A percentile compares a stretch with the other conserved stretches of the same genome.
Evolutionary conservation across 2,113 vertebrate species (phyloP).

Genomic region (Nesogale talazaci): DNA sequence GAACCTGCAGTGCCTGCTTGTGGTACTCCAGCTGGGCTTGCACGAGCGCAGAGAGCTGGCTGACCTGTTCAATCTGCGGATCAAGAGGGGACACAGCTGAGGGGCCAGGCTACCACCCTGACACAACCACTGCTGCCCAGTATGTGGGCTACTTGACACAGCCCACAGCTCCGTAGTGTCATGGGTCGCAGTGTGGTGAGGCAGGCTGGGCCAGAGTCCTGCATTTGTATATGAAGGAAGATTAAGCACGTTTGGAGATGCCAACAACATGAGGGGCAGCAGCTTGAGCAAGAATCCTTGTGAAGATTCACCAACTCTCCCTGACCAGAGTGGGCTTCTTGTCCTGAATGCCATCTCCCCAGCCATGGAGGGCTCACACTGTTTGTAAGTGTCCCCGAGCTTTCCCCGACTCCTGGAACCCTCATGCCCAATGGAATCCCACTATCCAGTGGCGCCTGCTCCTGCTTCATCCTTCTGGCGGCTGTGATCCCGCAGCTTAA

Average conservation of each 20-base stretch:
- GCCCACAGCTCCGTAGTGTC: background rate
- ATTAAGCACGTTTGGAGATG: background rate
- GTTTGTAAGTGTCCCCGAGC: background rate
- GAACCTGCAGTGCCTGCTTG: slow-evolving; percentile 94
- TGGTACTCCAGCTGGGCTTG: slow-evolving; percentile 99
- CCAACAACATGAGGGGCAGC: background rate
- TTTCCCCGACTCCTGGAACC: background rate
- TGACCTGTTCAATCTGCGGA: slow-evolving; percentile 97
- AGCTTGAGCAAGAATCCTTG: background rate
- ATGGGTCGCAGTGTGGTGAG: background rate
- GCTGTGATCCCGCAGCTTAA: background rate
- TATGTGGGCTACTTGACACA: too few relatives aligned
- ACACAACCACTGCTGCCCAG: background rate
- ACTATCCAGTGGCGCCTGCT: background rate
- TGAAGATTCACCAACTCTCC: background rate
- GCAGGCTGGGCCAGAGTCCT: background rate
- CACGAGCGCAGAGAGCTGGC: slow-evolving; percentile 96
- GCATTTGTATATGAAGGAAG: background rate
- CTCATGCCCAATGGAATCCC: background rate
- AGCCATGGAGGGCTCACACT: background rate
- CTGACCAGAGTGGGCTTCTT: background rate
- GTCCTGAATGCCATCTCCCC: background rate
- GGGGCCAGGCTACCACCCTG: background rate
- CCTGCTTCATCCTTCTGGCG: background rate
- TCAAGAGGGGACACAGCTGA: slow-evolving; percentile 36